Percentiles rank a stretch among this genome's conserved stretches.
Conservation (phyloP, 2,113 vertebrate genomes). For the Ranitomeya variabilis region DNA sequence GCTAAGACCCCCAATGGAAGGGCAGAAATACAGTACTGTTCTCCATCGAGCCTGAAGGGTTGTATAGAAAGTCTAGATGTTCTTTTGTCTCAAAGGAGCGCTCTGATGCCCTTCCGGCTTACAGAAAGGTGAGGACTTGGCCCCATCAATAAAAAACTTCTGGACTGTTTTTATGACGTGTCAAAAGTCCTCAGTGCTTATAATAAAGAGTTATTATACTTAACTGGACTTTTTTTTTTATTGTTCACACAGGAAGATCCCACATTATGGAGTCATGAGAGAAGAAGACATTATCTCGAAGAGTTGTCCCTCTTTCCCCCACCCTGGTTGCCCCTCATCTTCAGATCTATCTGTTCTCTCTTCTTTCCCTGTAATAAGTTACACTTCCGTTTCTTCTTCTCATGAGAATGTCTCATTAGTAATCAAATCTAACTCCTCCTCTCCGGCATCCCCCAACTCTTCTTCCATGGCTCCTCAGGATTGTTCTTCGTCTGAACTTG, state of each 20-base stretch:
- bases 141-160: no score
- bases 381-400: neutral
- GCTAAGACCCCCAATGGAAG: no score
- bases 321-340: neutral
- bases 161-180: no score
- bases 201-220: neutral
- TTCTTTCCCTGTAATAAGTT: neutral
- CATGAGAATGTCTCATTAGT: neutral
- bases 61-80: no score
- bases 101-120: no score
- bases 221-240: neutral
- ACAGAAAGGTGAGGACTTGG: no score
- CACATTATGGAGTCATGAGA: constrained; percentile 1
- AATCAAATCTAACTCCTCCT: neutral
- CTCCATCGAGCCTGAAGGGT: no score
- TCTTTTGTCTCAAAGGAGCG: no score
- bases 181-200: neutral
- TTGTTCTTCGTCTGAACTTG: neutral
- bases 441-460: neutral
- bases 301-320: neutral
- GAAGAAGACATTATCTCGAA: constrained; percentile 17
- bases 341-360: neutral
- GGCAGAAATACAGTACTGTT: no score
- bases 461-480: constrained; percentile 1
- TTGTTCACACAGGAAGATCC: constrained; percentile 17